These are phyloP conservation scores for Ciconia stormi DNA, from an alignment of 2,113 vertebrate genomes.

Conservation along the genomic window DNA sequence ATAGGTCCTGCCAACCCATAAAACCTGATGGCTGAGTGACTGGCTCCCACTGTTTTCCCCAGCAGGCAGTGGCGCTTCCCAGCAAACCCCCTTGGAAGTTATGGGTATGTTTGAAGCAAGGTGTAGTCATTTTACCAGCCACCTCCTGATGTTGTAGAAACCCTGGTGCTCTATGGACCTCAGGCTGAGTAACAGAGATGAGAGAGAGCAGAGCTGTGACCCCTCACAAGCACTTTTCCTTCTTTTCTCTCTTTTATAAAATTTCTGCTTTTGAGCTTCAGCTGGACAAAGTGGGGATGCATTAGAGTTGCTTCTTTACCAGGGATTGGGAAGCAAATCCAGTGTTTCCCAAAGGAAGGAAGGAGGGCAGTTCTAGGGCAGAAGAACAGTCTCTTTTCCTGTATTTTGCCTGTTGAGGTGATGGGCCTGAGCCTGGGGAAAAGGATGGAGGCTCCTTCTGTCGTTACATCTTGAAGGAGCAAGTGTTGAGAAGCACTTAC, in stretches of 20 bases:
- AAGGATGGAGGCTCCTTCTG: not conserved
- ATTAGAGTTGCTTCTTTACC: not conserved
- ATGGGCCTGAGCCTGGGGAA: not conserved
- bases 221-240: not conserved
- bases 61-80: not conserved
- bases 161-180: not conserved
- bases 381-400: not conserved
- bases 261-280: not conserved
- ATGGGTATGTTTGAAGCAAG: not conserved
- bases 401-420: not conserved
- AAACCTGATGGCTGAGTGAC: not conserved
- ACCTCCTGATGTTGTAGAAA: not conserved
- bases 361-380: not conserved
- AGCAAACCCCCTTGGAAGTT: not conserved
- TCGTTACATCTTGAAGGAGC: not conserved
- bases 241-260: not conserved
- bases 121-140: not conserved
- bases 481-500: not conserved
- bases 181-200: not conserved
- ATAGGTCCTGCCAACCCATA: not conserved
- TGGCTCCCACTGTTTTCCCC: not conserved
- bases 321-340: not conserved
- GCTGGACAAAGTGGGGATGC: not conserved
- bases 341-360: not conserved
- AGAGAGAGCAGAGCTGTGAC: not conserved